Conservation (phyloP, 2,888 invertebrate genomes). For the Tenthredo livida region DNA sequence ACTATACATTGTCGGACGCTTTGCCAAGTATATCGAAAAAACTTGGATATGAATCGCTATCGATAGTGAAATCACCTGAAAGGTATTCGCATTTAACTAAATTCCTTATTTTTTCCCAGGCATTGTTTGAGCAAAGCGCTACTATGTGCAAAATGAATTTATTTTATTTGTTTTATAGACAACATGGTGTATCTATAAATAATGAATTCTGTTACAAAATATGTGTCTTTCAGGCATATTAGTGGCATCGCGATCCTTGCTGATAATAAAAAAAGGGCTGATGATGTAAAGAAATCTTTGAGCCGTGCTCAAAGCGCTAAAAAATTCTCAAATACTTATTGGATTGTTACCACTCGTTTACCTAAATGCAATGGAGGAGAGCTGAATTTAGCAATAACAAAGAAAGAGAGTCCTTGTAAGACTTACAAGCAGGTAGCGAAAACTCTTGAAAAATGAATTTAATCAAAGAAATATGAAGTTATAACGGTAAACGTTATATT, state of each 20-base stretch:
- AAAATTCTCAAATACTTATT: conserved; percentile 61
- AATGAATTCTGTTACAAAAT: not conserved
- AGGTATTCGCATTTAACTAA: conserved; percentile 58
- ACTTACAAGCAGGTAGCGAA: conserved; percentile 54
- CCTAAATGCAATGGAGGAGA: conserved; percentile 60
- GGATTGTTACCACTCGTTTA: conserved; percentile 61
- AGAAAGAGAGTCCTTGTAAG: conserved; percentile 31
- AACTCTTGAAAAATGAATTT: not conserved
- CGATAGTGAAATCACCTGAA: conserved; percentile 61
- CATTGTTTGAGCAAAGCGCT: not conserved
- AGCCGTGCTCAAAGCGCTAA: conserved; percentile 49
- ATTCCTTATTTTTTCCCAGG: not conserved
- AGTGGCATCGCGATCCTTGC: conserved; percentile 65
- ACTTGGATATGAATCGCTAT: conserved; percentile 62
- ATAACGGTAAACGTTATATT: not conserved
- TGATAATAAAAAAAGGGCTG: conserved; percentile 48
- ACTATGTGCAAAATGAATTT: not conserved
- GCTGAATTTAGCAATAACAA: conserved; percentile 59
- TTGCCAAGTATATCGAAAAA: conserved; percentile 61
- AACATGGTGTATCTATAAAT: not conserved
- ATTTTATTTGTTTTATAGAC: not conserved
- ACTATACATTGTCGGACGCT: conserved; percentile 63
- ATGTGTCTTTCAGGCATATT: conserved; percentile 60
- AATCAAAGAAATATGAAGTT: not conserved
- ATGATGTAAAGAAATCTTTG: conserved; percentile 56